A percentile compares a stretch with the other conserved stretches of the same genome.
phyloP scores from a whole-genome alignment of 1,140 invertebrate species.

The Odontomachus brunneus region DNA sequence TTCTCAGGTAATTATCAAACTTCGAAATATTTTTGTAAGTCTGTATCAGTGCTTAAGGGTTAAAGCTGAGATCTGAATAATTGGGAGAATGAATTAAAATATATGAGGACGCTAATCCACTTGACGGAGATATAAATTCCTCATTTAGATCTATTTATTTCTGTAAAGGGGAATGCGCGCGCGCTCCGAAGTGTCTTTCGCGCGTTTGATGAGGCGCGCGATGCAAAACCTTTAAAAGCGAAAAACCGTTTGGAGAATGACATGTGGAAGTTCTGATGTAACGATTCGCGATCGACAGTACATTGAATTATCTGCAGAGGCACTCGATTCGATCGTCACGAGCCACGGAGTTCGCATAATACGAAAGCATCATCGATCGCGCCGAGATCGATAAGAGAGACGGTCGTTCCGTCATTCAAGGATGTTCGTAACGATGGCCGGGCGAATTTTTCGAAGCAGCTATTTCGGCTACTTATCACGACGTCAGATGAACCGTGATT shows the following conservation, averaged over 20 bases:
- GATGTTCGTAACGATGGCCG: no score
- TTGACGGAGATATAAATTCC: neutral
- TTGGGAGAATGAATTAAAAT: neutral
- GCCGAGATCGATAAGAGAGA: neutral
- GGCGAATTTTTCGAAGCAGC: neutral
- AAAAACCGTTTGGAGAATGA: neutral
- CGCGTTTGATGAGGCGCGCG: no score
- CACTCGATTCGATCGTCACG: neutral
- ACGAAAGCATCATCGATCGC: neutral
- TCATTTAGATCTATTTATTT: neutral
- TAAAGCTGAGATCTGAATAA: no score
- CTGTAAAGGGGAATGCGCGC: no score
- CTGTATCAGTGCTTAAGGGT: no score
- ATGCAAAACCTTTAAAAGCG: neutral
- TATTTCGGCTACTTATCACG: slow-evolving; percentile 20
- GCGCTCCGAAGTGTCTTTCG: neutral
- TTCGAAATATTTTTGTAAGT: no score
- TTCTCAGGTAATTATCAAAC: no score
- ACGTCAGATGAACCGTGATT: slow-evolving; percentile 29
- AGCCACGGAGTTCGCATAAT: neutral
- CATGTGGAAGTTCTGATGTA: neutral
- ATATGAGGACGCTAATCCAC: neutral
- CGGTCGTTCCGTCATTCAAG: neutral
- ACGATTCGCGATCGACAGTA: neutral
- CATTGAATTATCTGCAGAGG: neutral